Evolutionary conservation across 2,797 vertebrate species (phyloP).

Genomic region (Hephaestus fuliginosus): DNA sequence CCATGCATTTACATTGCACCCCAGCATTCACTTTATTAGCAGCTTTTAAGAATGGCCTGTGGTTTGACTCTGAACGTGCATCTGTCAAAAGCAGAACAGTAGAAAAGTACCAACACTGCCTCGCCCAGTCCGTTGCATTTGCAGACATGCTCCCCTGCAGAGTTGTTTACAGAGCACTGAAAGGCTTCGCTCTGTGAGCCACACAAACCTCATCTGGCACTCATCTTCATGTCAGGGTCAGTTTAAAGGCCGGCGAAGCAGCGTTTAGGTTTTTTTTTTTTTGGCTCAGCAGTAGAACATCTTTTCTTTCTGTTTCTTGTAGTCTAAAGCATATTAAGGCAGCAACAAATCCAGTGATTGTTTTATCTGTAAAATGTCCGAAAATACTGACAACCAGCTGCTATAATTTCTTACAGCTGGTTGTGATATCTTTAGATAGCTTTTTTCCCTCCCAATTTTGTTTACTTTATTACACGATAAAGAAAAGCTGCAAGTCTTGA

Average conservation of each 20-base stretch:
- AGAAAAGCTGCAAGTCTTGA: background rate
- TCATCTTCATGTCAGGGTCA: background rate
- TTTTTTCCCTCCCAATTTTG: background rate
- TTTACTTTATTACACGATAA: background rate
- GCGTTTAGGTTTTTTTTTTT: background rate
- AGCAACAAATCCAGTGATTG: background rate
- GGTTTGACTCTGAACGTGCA: constrained; percentile 42
- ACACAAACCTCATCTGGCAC: constrained; percentile 6
- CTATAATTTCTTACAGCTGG: background rate
- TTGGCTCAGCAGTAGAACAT: no score
- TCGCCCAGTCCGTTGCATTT: constrained; percentile 15
- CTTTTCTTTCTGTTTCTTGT: no score
- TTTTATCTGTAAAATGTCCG: background rate
- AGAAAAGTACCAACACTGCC: constrained; percentile 8
- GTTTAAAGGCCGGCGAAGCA: background rate
- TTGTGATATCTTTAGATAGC: background rate
- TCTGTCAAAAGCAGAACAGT: constrained; percentile 46
- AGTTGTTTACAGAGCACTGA: constrained; percentile 28
- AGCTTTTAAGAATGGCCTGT: constrained; percentile 29
- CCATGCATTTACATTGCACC: constrained; percentile 26
- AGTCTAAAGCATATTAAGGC: background rate
- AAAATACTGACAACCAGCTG: background rate
- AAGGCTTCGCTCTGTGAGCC: background rate
- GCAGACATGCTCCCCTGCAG: constrained; percentile 9
- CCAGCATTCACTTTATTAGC: constrained; percentile 44